These are phyloP conservation scores for Perca fluviatilis DNA, from an alignment of 2,113 vertebrate genomes.

Conservation along the genomic window DNA sequence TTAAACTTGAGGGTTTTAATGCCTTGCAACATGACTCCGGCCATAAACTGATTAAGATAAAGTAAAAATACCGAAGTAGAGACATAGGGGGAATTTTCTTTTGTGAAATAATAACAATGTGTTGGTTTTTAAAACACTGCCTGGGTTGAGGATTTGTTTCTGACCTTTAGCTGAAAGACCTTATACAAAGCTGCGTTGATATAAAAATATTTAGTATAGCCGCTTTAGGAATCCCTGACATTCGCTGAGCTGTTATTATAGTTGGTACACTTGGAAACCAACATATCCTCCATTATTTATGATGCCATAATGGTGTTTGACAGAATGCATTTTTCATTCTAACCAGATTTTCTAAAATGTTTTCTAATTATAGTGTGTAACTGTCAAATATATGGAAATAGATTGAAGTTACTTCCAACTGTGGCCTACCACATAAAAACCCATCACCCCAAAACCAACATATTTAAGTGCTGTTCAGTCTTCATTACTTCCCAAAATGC, in stretches of 20 bases:
- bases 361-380: not conserved
- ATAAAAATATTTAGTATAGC: not conserved
- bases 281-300: not conserved
- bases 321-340: not conserved
- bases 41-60: slow-evolving; percentile 17
- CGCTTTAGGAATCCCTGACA: not conserved
- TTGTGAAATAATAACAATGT: not conserved
- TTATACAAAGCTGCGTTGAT: too few species aligned
- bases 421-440: not conserved
- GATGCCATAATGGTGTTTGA: not conserved
- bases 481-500: too few species aligned
- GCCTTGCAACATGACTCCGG: not conserved
- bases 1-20: slow-evolving; percentile 12
- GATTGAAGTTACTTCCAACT: not conserved
- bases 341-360: not conserved
- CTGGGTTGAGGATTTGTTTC: slow-evolving; percentile 33
- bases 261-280: not conserved
- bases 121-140: slow-evolving; percentile 14
- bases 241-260: not conserved
- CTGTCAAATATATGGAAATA: too few species aligned
- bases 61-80: not conserved
- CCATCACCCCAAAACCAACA: not conserved
- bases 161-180: not conserved
- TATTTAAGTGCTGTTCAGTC: not conserved
- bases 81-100: not conserved